Conservation (phyloP, 2,113 vertebrate genomes). For the Bos indicus region DNA sequence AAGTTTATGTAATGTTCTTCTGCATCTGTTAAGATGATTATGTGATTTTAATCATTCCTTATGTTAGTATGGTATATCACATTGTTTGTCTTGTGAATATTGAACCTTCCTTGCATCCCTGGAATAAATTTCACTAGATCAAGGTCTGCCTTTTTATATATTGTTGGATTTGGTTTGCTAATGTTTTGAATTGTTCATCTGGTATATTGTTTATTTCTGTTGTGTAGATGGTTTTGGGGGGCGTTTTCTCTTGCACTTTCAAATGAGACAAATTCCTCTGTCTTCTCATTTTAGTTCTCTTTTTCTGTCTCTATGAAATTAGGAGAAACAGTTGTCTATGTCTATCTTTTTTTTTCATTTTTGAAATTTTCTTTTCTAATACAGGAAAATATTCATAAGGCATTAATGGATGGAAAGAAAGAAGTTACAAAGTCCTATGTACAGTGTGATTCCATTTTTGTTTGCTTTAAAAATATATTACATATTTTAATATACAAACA, state of each 20-base stretch:
- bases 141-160: background rate
- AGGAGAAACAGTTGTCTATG: background rate
- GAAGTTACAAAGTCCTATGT: background rate
- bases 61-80: background rate
- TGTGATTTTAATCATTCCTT: background rate
- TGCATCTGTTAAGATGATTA: background rate
- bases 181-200: background rate
- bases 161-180: background rate
- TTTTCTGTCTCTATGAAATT: background rate
- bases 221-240: background rate
- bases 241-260: background rate
- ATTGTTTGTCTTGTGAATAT: background rate
- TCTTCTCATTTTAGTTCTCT: background rate
- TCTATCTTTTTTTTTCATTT: background rate
- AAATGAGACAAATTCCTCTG: background rate
- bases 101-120: background rate
- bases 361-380: background rate
- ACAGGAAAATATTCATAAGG: background rate
- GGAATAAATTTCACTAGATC: background rate
- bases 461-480: background rate
- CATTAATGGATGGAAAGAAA: background rate
- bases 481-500: background rate
- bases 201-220: background rate
- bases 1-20: background rate
- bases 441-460: background rate